Conservation (phyloP, 2,888 invertebrate species). For the Noctua janthe region DNA sequence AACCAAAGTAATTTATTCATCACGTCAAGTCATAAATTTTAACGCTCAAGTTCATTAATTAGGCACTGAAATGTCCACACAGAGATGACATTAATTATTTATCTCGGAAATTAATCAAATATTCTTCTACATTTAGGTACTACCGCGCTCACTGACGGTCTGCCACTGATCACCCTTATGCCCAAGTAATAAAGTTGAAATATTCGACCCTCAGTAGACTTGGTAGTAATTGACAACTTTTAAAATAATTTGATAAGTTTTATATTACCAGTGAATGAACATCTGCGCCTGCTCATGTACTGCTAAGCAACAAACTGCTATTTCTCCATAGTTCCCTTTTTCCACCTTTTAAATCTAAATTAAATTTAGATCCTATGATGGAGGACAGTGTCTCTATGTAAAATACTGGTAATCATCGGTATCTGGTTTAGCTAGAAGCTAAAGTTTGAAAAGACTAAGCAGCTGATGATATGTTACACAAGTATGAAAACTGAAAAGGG, state of each 20-base stretch:
- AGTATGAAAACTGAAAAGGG: background rate
- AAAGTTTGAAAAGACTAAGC: background rate
- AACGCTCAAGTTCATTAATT: slow-evolving; percentile 60
- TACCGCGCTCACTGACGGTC: no score
- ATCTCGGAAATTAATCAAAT: slow-evolving; percentile 50
- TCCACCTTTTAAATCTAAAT: background rate
- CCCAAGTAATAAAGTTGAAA: no score
- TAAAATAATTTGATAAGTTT: background rate
- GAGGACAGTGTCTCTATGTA: background rate
- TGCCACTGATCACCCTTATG: no score
- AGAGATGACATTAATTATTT: slow-evolving; percentile 54
- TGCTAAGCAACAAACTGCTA: background rate
- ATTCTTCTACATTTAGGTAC: slow-evolving; percentile 4
- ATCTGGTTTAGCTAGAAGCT: background rate
- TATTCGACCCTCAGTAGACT: no score
- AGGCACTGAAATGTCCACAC: slow-evolving; percentile 48
- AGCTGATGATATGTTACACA: background rate
- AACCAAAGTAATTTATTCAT: slow-evolving; percentile 61
- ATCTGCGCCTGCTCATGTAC: background rate
- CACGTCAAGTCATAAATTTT: slow-evolving; percentile 55
- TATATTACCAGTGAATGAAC: background rate
- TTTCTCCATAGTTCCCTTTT: background rate
- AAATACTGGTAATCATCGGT: background rate
- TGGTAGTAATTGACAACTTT: background rate
- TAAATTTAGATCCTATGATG: background rate